Percentiles rank a stretch among this genome's conserved stretches.
phyloP scores from a whole-genome alignment of 2,888 invertebrate species.

The Orgyia antiqua region DNA sequence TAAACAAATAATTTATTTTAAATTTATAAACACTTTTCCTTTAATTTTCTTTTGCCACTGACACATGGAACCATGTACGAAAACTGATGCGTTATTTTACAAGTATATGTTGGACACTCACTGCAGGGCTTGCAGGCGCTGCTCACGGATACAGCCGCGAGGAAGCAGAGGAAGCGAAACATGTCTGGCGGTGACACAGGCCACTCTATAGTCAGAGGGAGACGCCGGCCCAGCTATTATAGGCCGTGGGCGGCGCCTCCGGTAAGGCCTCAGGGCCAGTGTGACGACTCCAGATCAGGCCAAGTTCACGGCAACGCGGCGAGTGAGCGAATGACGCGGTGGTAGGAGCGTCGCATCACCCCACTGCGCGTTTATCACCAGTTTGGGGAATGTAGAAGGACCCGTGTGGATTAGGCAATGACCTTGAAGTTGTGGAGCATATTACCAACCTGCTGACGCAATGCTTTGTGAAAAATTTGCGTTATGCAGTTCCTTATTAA shows the following conservation, averaged over 20 bases:
- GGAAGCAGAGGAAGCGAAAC: slow-evolving; percentile 64
- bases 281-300: slow-evolving; percentile 58
- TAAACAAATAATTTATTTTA: no score
- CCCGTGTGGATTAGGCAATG: slow-evolving; percentile 49
- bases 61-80: slow-evolving; percentile 14
- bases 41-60: neutral
- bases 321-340: slow-evolving; percentile 52
- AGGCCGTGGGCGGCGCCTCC: slow-evolving; percentile 73
- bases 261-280: slow-evolving; percentile 71
- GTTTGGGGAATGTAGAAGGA: slow-evolving; percentile 34
- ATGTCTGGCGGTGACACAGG: slow-evolving; percentile 67
- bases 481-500: slow-evolving; percentile 1
- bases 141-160: slow-evolving; percentile 50
- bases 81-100: slow-evolving; percentile 6
- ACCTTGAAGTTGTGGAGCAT: slow-evolving; percentile 40
- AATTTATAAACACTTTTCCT: no score
- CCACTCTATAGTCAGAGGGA: slow-evolving; percentile 66
- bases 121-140: slow-evolving; percentile 70
- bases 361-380: slow-evolving; percentile 20
- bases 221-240: slow-evolving; percentile 75
- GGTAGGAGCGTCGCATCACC: slow-evolving; percentile 27
- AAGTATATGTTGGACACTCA: slow-evolving; percentile 45
- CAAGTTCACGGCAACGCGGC: slow-evolving; percentile 74
- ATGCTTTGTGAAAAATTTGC: slow-evolving; percentile 2
- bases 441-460: slow-evolving; percentile 21